Evolutionary conservation across 2,113 vertebrate genomes (phyloP).

Genomic region (Scytalopus superciliaris): DNA sequence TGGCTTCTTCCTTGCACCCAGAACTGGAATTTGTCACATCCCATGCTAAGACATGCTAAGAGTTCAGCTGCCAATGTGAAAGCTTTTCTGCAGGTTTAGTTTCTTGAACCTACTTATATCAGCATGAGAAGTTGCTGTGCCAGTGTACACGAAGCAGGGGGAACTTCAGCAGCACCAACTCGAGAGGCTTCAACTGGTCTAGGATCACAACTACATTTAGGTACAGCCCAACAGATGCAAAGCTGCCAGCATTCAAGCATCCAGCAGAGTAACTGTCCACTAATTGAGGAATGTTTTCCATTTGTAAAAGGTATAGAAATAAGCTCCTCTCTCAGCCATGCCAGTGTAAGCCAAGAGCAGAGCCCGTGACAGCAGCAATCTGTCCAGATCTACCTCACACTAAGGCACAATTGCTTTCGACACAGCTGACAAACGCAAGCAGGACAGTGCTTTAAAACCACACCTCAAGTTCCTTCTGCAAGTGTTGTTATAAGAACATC

Average conservation of each 20-base stretch:
- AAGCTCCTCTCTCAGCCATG: neutral
- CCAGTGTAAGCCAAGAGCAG: neutral
- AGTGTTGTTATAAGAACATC: neutral
- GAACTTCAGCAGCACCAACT: neutral
- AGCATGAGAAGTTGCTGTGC: neutral
- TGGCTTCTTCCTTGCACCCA: neutral
- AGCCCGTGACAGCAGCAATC: neutral
- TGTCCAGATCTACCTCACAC: neutral
- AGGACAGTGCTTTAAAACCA: slow-evolving; percentile 17
- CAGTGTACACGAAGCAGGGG: neutral
- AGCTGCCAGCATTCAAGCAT: neutral
- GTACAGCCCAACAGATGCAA: neutral
- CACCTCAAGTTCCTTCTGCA: slow-evolving; percentile 14
- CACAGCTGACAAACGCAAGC: slow-evolving; percentile 1
- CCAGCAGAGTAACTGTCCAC: neutral
- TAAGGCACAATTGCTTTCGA: neutral
- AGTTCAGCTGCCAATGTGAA: neutral
- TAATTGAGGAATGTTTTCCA: neutral
- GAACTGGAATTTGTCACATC: neutral
- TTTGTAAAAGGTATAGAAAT: neutral
- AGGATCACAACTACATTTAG: neutral
- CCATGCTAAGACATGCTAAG: no score
- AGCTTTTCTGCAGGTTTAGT: neutral
- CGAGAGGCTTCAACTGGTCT: neutral
- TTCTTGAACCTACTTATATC: neutral